Percentiles rank a stretch among this genome's conserved stretches.
Evolutionary conservation across 2,888 invertebrate genomes (phyloP).

Genomic region (Drosophila tripunctata): DNA sequence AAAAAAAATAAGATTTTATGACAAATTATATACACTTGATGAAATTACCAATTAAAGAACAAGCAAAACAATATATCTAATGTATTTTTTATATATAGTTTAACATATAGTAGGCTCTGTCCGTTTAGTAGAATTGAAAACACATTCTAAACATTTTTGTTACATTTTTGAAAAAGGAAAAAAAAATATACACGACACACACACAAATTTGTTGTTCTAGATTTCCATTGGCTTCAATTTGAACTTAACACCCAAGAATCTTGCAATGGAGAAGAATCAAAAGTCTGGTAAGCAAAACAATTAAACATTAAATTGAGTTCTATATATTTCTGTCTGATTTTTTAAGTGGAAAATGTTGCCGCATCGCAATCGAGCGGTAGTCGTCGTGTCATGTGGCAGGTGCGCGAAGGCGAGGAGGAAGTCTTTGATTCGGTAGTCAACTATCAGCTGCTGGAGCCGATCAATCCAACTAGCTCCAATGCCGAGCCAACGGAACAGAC

Average conservation of each 20-base stretch:
- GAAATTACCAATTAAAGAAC: conserved; percentile 61
- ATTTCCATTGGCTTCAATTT: conserved; percentile 23
- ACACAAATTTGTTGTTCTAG: conserved; percentile 19
- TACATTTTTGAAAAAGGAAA: not conserved
- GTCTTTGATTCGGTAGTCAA: conserved; percentile 61
- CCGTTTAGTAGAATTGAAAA: not conserved
- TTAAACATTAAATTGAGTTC: not conserved
- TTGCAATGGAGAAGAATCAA: conserved; percentile 52
- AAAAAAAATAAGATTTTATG: conserved; percentile 56
- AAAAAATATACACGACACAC: conserved; percentile 13
- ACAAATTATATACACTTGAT: conserved; percentile 65
- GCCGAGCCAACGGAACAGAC: conserved; percentile 13
- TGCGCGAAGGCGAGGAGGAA: conserved; percentile 51
- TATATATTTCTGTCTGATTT: not conserved
- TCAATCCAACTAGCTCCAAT: not conserved
- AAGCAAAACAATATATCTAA: conserved; percentile 20
- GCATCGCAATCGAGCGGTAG: conserved; percentile 49
- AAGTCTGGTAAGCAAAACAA: conserved; percentile 63
- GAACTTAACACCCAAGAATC: conserved; percentile 15
- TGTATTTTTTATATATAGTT: not conserved
- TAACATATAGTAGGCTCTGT: conserved; percentile 36
- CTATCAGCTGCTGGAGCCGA: conserved; percentile 34
- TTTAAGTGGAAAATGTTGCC: conserved; percentile 40
- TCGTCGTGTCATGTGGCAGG: conserved; percentile 64
- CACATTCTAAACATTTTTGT: not conserved